A percentile compares a stretch with the other conserved stretches of the same genome.
Conservation (phyloP, 1,140 invertebrate genomes). For the Dreissena polymorpha region DNA sequence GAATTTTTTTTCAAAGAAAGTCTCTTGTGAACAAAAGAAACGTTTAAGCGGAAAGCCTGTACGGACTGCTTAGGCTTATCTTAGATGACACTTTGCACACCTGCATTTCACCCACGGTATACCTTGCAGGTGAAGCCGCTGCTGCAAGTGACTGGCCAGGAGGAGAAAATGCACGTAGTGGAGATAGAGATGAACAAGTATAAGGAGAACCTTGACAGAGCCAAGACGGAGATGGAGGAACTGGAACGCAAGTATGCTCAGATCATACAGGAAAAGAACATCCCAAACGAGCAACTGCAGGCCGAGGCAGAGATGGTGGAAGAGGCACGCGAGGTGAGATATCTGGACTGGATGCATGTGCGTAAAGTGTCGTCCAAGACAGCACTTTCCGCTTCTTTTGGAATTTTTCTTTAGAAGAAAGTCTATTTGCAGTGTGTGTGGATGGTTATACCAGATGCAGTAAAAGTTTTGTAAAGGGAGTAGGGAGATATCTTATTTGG, state of each 20-base stretch:
- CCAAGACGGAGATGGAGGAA: slow-evolving; percentile 89
- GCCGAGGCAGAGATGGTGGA: slow-evolving; percentile 93
- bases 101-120: not conserved
- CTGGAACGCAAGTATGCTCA: slow-evolving; percentile 79
- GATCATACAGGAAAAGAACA: slow-evolving; percentile 95
- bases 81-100: not conserved
- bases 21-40: no score
- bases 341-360: no score
- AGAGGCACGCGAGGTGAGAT: slow-evolving; percentile 92
- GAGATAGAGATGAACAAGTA: slow-evolving; percentile 97
- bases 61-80: not conserved
- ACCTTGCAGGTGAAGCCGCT: slow-evolving; percentile 83
- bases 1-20: no score
- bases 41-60: not conserved
- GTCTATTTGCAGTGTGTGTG: no score
- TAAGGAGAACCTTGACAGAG: slow-evolving; percentile 91
- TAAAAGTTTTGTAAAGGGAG: no score
- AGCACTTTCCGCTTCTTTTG: no score
- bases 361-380: no score
- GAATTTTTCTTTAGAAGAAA: no score
- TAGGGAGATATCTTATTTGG: no score
- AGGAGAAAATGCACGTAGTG: slow-evolving; percentile 97
- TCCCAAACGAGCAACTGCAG: slow-evolving; percentile 93
- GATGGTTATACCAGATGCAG: no score
- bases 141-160: slow-evolving; percentile 96